These are phyloP conservation scores for Melikaiella ostensackeni DNA, from an alignment of 2,888 invertebrate species.

Conservation along the genomic window DNA sequence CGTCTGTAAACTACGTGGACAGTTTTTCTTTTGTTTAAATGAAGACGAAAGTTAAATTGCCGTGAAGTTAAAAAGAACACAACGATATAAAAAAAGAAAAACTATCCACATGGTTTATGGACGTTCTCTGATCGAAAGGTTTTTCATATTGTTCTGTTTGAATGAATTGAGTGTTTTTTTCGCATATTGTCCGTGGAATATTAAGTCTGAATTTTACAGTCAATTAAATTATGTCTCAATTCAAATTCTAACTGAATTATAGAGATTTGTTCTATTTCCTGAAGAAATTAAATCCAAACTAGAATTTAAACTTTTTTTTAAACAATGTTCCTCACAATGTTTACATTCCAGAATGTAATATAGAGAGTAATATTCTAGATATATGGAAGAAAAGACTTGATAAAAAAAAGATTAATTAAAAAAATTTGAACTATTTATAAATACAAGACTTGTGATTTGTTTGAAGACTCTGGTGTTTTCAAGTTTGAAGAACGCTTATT, in stretches of 20 bases:
- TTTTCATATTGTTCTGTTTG: neutral
- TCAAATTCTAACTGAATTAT: too few species aligned
- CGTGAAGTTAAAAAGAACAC: too few species aligned
- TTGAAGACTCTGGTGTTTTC: neutral
- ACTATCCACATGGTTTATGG: too few species aligned
- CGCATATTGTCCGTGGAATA: neutral
- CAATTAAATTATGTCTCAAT: neutral
- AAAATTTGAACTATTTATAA: neutral
- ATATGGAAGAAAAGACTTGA: neutral
- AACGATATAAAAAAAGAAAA: too few species aligned
- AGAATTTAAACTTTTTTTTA: neutral
- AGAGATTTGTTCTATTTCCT: neutral
- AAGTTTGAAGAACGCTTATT: constrained; percentile 13
- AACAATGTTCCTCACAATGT: neutral
- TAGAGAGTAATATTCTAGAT: constrained; percentile 3
- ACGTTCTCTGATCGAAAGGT: neutral
- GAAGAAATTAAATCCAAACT: neutral
- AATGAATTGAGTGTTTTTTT: neutral
- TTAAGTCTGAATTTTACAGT: neutral
- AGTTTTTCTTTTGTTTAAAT: too few species aligned
- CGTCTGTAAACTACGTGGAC: too few species aligned
- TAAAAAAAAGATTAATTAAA: neutral
- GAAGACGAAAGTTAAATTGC: too few species aligned
- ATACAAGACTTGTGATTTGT: neutral
- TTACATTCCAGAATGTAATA: neutral